A percentile compares a stretch with the other conserved stretches of the same genome.
Conservation (phyloP, 2,888 invertebrate species). For the Incurvaria masculella region DNA sequence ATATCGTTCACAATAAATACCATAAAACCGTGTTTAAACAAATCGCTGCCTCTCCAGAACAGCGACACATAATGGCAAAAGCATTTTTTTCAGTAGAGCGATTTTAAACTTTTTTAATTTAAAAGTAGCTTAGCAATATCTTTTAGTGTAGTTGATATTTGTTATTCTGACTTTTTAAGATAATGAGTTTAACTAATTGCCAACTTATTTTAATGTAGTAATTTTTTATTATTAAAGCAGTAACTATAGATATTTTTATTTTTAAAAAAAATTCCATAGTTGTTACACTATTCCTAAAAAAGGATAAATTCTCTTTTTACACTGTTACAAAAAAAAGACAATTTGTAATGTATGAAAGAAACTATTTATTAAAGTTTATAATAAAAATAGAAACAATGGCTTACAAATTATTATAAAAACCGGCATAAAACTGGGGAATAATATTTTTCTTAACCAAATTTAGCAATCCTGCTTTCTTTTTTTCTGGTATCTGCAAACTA, state of each 20-base stretch:
- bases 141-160: not conserved
- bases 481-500: not conserved
- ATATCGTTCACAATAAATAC: too few species aligned
- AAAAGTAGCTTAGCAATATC: slow-evolving; percentile 3
- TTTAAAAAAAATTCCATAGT: too few species aligned
- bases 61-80: slow-evolving; percentile 1
- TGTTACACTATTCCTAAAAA: too few species aligned
- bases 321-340: not conserved
- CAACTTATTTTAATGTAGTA: slow-evolving; percentile 2
- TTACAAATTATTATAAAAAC: slow-evolving; percentile 2
- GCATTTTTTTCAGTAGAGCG: slow-evolving; percentile 4
- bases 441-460: not conserved
- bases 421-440: slow-evolving; percentile 2
- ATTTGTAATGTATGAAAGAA: not conserved
- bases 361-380: not conserved
- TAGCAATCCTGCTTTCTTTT: not conserved
- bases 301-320: not conserved
- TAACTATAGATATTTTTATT: not conserved
- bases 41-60: too few species aligned
- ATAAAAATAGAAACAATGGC: not conserved
- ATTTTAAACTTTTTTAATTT: slow-evolving; percentile 5
- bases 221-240: slow-evolving; percentile 1
- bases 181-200: not conserved
- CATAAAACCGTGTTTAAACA: too few species aligned
- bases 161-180: slow-evolving; percentile 1